These are phyloP conservation scores for Morphnarchus princeps DNA, from an alignment of 2,113 vertebrate genomes.

Conservation along the genomic window DNA sequence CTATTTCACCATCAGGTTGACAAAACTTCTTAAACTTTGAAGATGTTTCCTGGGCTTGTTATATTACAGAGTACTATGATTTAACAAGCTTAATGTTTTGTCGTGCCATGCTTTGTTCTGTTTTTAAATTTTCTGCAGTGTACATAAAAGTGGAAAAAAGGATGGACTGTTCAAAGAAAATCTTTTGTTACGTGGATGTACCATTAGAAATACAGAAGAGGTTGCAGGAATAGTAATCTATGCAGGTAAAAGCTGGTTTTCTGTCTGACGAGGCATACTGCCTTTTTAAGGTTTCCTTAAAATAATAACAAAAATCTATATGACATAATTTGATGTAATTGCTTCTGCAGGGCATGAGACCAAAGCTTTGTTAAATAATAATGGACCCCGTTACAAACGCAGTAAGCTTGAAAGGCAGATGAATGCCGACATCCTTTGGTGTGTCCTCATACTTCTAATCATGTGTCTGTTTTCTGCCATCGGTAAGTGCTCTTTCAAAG, in stretches of 20 bases:
- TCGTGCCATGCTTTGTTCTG: background rate
- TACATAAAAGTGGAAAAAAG: slow-evolving; percentile 82
- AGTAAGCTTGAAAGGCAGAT: slow-evolving; percentile 96
- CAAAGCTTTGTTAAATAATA: slow-evolving; percentile 98
- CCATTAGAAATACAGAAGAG: slow-evolving; percentile 94
- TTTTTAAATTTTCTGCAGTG: slow-evolving; percentile 67
- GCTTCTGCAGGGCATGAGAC: slow-evolving; percentile 89
- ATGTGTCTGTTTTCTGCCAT: slow-evolving; percentile 93
- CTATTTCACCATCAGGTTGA: background rate
- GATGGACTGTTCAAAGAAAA: slow-evolving; percentile 92
- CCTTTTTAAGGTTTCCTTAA: background rate
- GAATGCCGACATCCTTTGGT: slow-evolving; percentile 96
- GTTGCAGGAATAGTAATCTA: slow-evolving; percentile 95
- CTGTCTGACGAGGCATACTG: background rate
- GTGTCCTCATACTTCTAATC: slow-evolving; percentile 91
- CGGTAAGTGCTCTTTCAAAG: slow-evolving; percentile 75
- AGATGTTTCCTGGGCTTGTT: background rate
- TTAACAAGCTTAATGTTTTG: slow-evolving; percentile 8
- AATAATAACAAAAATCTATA: background rate
- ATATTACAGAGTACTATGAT: background rate
- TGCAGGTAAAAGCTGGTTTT: slow-evolving; percentile 76
- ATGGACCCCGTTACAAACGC: slow-evolving; percentile 94
- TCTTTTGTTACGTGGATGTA: slow-evolving; percentile 92
- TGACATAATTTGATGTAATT: background rate
- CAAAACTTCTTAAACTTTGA: background rate